phyloP scores from a whole-genome alignment of 2,888 invertebrate species.

The Biston stratarius region DNA sequence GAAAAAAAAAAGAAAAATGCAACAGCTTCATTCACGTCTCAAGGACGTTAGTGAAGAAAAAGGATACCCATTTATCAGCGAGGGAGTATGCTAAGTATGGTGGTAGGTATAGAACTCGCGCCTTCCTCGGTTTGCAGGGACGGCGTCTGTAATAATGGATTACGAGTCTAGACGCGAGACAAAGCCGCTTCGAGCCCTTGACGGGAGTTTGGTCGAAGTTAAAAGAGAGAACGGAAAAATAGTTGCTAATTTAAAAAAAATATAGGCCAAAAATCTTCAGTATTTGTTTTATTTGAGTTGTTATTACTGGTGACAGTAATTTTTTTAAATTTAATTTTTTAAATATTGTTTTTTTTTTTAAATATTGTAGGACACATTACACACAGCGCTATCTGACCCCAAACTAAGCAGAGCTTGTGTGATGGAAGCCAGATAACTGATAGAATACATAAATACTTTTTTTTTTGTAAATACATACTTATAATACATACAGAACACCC shows the following conservation, averaged over 20 bases:
- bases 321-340: no score
- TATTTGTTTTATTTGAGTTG: no score
- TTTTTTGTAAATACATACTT: no score
- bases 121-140: conserved; percentile 60
- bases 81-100: conserved; percentile 78
- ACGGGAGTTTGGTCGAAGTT: conserved; percentile 40
- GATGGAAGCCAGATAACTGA: no score
- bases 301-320: no score
- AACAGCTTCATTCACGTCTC: conserved; percentile 71
- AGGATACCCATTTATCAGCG: conserved; percentile 77
- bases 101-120: conserved; percentile 64
- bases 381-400: no score
- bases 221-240: conserved; percentile 15
- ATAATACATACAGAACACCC: no score
- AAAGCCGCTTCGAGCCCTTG: conserved; percentile 77
- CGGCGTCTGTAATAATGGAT: conserved; percentile 81
- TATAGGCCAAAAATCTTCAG: no score
- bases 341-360: no score
- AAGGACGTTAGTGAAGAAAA: conserved; percentile 73
- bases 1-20: conserved; percentile 73
- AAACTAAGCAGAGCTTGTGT: no score
- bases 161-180: conserved; percentile 82
- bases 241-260: not conserved
- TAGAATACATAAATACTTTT: no score
- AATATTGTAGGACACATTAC: no score